phyloP scores from a whole-genome alignment of 2,888 invertebrate species.

The Dione vanillae region DNA sequence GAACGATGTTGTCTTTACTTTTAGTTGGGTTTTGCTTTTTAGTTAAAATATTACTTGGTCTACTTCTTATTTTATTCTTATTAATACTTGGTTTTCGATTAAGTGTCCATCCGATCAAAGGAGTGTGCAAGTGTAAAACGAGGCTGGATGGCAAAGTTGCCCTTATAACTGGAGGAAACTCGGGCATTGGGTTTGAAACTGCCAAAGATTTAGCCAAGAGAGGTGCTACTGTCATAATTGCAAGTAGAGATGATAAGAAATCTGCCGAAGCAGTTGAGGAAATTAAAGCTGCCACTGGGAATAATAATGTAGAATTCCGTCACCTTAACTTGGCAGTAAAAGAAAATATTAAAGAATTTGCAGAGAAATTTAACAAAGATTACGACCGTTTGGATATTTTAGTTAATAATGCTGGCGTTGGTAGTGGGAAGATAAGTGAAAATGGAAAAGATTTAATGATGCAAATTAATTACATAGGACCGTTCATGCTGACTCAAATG shows the following conservation, averaged over 20 bases:
- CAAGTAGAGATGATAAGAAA: conserved; percentile 88
- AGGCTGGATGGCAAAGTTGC: conserved; percentile 83
- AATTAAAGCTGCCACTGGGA: conserved; percentile 88
- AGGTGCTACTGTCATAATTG: conserved; percentile 89
- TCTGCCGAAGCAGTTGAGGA: conserved; percentile 88
- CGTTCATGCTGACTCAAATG: conserved; percentile 88
- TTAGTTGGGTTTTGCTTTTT: neutral
- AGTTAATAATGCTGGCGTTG: conserved; percentile 86
- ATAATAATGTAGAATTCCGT: conserved; percentile 86
- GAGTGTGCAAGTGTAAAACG: conserved; percentile 61
- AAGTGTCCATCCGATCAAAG: conserved; percentile 50
- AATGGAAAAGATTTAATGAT: conserved; percentile 86
- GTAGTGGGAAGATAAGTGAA: conserved; percentile 70
- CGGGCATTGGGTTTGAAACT: conserved; percentile 92
- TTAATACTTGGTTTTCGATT: conserved; percentile 50
- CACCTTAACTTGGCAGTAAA: conserved; percentile 80
- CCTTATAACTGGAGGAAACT: conserved; percentile 92
- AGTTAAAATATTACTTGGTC: conserved; percentile 7
- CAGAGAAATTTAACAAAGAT: conserved; percentile 80
- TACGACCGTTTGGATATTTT: conserved; percentile 84
- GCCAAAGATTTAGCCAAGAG: conserved; percentile 87
- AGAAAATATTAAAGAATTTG: conserved; percentile 84
- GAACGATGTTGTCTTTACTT: conserved; percentile 28
- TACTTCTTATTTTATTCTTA: conserved; percentile 41
- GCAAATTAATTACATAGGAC: conserved; percentile 89